Percentiles rank a stretch among this genome's conserved stretches.
phyloP scores from a whole-genome alignment of 2,888 invertebrate species.

The Auanema sp. region DNA sequence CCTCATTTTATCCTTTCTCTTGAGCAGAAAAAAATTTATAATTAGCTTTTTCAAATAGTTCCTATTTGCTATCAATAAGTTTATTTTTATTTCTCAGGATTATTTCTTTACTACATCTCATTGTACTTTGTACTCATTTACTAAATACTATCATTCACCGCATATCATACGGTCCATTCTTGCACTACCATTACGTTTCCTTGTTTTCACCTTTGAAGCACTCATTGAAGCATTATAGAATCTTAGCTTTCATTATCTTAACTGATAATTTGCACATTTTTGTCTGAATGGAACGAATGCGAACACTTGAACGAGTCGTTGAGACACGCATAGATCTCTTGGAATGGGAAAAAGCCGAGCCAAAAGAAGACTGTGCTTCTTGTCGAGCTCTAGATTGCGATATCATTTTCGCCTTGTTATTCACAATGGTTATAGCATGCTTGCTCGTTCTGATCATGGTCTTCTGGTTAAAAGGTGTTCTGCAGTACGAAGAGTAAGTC shows the following conservation, averaged over 20 bases:
- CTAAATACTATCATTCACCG: too few species aligned
- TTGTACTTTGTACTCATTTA: too few species aligned
- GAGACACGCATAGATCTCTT: slow-evolving; percentile 55
- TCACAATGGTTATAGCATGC: slow-evolving; percentile 59
- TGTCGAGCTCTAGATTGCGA: slow-evolving; percentile 63
- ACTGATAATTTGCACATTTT: neutral
- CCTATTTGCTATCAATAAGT: too few species aligned
- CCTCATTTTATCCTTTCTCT: neutral
- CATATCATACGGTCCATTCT: neutral
- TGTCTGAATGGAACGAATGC: slow-evolving; percentile 27
- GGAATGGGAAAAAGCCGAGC: slow-evolving; percentile 46
- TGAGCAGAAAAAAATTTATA: too few species aligned
- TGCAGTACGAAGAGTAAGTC: slow-evolving; percentile 61
- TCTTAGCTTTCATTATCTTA: neutral
- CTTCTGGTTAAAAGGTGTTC: slow-evolving; percentile 62
- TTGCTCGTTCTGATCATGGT: slow-evolving; percentile 61
- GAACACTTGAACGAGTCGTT: slow-evolving; percentile 55
- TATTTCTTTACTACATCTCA: too few species aligned
- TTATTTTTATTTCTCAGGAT: too few species aligned
- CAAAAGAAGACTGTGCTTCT: slow-evolving; percentile 51
- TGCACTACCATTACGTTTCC: too few species aligned
- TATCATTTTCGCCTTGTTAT: slow-evolving; percentile 62
- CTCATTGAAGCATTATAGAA: neutral
- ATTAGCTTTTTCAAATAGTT: too few species aligned
- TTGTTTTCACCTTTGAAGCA: neutral